These are phyloP conservation scores for human DNA, from an alignment of 2,113 vertebrate species.

Conservation along the genomic window DNA sequence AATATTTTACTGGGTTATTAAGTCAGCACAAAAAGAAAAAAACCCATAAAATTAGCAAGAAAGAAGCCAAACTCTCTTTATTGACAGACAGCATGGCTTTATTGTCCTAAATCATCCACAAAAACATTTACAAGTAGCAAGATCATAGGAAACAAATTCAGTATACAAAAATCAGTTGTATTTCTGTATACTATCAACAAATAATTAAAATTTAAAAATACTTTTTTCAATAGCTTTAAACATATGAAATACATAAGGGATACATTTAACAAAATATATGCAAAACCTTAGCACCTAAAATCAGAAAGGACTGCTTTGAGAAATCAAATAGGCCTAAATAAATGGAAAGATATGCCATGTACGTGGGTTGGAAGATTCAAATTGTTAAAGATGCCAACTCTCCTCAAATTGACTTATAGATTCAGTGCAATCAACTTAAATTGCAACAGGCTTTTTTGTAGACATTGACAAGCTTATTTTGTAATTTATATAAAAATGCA, in stretches of 20 bases:
- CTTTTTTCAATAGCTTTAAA: not conserved
- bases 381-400: not conserved
- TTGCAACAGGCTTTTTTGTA: not conserved
- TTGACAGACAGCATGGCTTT: not conserved
- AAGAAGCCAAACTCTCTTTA: not conserved
- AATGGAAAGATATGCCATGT: not conserved
- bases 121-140: not conserved
- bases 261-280: not conserved
- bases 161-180: not conserved
- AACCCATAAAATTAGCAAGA: not conserved
- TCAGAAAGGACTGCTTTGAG: not conserved
- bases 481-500: not conserved
- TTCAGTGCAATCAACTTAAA: not conserved
- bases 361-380: not conserved
- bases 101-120: not conserved
- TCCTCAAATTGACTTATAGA: not conserved
- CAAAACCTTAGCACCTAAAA: not conserved
- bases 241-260: not conserved
- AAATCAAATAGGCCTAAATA: constrained; percentile 26
- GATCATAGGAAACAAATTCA: not conserved
- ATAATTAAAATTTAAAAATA: not conserved
- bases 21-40: not conserved
- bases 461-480: not conserved
- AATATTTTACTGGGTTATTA: not conserved
- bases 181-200: not conserved